Evolutionary conservation across 2,113 vertebrate genomes (phyloP), one percentile per base, ranked within the genome.

Genomic region (Xyliphius kryptos): DNA sequence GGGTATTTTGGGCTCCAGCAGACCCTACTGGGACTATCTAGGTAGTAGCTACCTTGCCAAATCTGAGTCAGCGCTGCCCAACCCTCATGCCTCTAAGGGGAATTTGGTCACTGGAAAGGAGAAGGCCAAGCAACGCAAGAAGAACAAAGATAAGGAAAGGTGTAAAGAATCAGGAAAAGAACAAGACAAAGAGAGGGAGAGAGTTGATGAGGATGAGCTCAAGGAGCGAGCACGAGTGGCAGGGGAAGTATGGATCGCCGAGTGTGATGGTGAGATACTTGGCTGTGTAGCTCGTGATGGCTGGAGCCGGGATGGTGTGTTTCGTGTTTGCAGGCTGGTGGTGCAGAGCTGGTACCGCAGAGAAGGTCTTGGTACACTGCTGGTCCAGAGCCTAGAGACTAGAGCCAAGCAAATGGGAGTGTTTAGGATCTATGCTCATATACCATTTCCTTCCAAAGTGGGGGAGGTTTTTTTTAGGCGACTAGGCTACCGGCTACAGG

Each of bases 331-430:
- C 67, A 82, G 91, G 63, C 61, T 93, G 66, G 90, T 90, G 0
- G 86, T 93, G 16, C 82, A 85, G 50, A 81, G 80, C 72, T 90
- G 91, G 92, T 89, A 93, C 83, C 91, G 48, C 77, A 86, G 65
- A 86, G 88, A 84, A 36, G 91, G 91, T 0, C 81, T 92, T 50
- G 91, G 89, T 48, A 82, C 88, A 62, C 56, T 93, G 65, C 87
- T 91, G 0, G 86, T 92, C 22, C 81, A 84, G 56, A 81, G 80
- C 73, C 87, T 90, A 89, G 89, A 93, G 84, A 91, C 46, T 79
- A 86, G 52, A 86, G 87, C 15, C 66, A 91, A 0, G 89, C 90
- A 70, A 68, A 78, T 41, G 81, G 77, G 62, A 85, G 87, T 26
- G 77, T 73, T 12, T 78, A 83, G 82, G 47, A 56, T 87, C 10